A percentile compares a stretch with the other conserved stretches of the same genome.
Conservation (phyloP, 2,888 invertebrate species). For the Lepeophtheirus nordmannii region DNA sequence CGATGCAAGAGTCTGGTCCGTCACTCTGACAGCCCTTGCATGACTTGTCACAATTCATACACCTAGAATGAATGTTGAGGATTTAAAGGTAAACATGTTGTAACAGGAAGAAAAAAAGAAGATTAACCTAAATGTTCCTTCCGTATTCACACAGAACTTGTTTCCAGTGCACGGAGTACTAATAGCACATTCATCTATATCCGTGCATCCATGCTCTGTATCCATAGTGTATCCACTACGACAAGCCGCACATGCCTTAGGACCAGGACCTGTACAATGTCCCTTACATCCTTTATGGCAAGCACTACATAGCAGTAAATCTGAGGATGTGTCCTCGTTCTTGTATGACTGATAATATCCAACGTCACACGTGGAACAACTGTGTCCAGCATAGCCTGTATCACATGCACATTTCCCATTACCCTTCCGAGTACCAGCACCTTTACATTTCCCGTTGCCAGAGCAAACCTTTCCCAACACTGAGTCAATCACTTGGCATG, state of each 20-base stretch:
- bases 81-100: slow-evolving; percentile 27
- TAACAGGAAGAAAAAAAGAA: slow-evolving; percentile 44
- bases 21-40: slow-evolving; percentile 71
- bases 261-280: slow-evolving; percentile 46
- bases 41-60: slow-evolving; percentile 32
- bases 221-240: slow-evolving; percentile 56
- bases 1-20: slow-evolving; percentile 75
- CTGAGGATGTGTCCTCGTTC: slow-evolving; percentile 49
- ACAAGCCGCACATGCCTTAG: slow-evolving; percentile 45
- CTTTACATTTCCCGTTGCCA: slow-evolving; percentile 62
- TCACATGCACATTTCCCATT: slow-evolving; percentile 79
- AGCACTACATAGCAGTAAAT: slow-evolving; percentile 44
- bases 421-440: slow-evolving; percentile 75
- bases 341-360: slow-evolving; percentile 56
- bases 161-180: slow-evolving; percentile 42
- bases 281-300: slow-evolving; percentile 66
- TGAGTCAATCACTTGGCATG: slow-evolving; percentile 48
- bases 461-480: slow-evolving; percentile 56
- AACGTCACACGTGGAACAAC: slow-evolving; percentile 60
- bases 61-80: neutral
- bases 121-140: slow-evolving; percentile 49
- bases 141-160: slow-evolving; percentile 74
- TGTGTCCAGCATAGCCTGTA: slow-evolving; percentile 57
- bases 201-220: slow-evolving; percentile 58
- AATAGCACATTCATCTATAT: slow-evolving; percentile 65